These are phyloP conservation scores for Malurus splendens DNA, from an alignment of 2,797 vertebrate species.

Conservation along the genomic window DNA sequence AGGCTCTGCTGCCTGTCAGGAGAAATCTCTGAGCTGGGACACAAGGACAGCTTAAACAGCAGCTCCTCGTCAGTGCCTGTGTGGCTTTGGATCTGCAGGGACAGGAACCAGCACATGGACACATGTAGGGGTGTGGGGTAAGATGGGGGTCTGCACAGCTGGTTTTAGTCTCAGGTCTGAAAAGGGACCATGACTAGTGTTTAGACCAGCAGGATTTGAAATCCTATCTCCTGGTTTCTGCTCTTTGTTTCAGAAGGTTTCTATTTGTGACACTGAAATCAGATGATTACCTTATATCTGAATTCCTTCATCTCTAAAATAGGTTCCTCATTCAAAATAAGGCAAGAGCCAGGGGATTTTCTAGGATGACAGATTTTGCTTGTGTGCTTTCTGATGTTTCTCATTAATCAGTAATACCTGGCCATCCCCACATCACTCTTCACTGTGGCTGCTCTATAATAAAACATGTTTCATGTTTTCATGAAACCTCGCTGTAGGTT, in stretches of 20 bases:
- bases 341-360: not conserved
- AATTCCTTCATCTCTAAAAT: not conserved
- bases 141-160: not conserved
- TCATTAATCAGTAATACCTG: not conserved
- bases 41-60: not conserved
- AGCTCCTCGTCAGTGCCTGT: not conserved
- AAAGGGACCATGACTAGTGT: rapidly evolving
- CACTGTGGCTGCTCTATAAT: not conserved
- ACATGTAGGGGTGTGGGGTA: rapidly evolving
- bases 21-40: not conserved
- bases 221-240: not conserved
- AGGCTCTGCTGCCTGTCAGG: not conserved
- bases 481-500: not conserved
- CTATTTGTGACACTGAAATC: not conserved
- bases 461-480: not conserved
- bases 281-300: not conserved
- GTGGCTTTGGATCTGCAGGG: not conserved
- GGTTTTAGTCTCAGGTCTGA: not conserved
- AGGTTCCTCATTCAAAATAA: not conserved
- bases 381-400: not conserved
- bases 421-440: not conserved
- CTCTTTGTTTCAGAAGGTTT: not conserved
- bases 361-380: not conserved
- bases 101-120: not conserved
- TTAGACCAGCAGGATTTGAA: not conserved